Percentiles rank a stretch among this genome's conserved stretches.
Evolutionary conservation across 2,797 vertebrate genomes (phyloP).

Genomic region (Mycteria americana): DNA sequence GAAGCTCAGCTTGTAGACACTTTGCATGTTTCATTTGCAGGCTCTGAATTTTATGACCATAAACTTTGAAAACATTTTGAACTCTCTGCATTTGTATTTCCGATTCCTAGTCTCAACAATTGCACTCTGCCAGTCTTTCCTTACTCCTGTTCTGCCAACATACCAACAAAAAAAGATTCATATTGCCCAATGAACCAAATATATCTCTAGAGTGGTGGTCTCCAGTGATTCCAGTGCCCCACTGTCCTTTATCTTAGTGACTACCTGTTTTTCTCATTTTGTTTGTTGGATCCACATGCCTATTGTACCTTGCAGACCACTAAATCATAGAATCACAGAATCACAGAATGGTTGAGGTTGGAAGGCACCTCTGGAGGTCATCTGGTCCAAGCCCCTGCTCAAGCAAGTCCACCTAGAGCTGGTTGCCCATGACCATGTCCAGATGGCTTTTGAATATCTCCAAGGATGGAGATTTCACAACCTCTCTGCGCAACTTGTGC

Average conservation of each 20-base stretch:
- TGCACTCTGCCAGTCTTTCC: not conserved
- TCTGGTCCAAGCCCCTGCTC: not conserved
- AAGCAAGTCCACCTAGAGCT: not conserved
- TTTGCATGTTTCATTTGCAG: not conserved
- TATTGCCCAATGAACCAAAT: not conserved
- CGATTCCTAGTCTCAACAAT: not conserved
- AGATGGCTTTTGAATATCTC: not conserved
- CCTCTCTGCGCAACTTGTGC: not conserved
- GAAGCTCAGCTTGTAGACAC: not conserved
- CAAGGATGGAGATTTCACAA: not conserved
- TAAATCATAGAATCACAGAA: not conserved
- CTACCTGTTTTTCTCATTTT: not conserved
- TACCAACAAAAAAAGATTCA: not conserved
- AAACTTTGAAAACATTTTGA: not conserved
- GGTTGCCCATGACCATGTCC: not conserved
- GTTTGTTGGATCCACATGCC: not conserved
- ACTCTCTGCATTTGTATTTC: slow-evolving; percentile 20
- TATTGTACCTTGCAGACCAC: not conserved
- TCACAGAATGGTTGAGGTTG: not conserved
- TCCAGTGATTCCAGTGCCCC: not conserved
- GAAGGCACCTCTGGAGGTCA: not conserved
- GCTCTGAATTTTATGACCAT: not conserved
- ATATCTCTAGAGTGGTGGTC: not conserved
- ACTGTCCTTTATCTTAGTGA: not conserved
- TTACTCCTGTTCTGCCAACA: not conserved